Evolutionary conservation across 2,113 vertebrate genomes (phyloP).

Genomic region (Propithecus coquereli): DNA sequence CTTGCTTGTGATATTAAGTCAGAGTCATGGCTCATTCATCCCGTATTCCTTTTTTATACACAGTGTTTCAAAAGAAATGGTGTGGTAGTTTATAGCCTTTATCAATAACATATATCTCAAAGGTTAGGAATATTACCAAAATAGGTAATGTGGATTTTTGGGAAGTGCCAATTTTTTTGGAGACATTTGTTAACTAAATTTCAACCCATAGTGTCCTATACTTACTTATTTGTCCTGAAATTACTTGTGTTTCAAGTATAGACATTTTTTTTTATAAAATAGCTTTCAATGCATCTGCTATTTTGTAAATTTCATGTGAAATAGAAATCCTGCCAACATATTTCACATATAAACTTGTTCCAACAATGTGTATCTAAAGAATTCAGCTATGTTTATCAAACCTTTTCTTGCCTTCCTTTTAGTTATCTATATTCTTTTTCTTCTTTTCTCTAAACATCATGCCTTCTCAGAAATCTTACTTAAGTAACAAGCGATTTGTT

Average conservation of each 20-base stretch:
- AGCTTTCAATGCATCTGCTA: background rate
- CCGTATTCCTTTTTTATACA: background rate
- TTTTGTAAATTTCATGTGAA: slow-evolving; percentile 6
- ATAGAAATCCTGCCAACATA: background rate
- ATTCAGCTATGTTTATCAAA: slow-evolving; percentile 16
- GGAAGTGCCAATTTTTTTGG: background rate
- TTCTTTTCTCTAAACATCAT: background rate
- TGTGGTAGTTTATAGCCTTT: background rate
- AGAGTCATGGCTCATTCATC: background rate
- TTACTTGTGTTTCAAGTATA: slow-evolving; percentile 3
- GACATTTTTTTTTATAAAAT: slow-evolving; percentile 6
- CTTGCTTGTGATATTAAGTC: background rate
- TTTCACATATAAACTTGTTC: background rate
- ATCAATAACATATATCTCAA: background rate
- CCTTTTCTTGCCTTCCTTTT: background rate
- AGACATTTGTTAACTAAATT: background rate
- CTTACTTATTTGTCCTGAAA: background rate
- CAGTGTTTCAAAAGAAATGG: background rate
- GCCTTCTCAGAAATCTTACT: slow-evolving; percentile 5
- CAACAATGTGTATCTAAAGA: background rate
- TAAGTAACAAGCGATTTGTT: background rate
- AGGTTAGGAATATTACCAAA: background rate
- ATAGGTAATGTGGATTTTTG: background rate
- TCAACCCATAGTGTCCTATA: background rate
- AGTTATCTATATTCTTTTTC: background rate